Conservation (phyloP, 1,140 invertebrate genomes). For the Halictus rubicundus region DNA sequence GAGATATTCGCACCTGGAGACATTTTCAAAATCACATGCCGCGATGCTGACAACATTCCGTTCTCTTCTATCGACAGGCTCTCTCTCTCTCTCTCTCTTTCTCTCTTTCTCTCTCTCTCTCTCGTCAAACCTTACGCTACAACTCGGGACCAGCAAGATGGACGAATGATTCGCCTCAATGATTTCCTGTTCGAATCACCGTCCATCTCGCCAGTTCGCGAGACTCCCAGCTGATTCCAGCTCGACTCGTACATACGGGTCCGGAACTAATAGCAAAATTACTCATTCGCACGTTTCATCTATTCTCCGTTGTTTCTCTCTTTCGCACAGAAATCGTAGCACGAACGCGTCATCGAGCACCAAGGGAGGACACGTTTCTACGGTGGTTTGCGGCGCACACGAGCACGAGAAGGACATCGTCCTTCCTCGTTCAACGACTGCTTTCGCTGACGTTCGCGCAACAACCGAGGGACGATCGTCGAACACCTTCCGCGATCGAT, state of each 20-base stretch:
- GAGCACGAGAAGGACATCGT: neutral
- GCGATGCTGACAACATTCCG: neutral
- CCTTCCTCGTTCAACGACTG: neutral
- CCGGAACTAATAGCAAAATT: neutral
- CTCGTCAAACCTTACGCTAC: neutral
- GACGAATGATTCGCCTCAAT: neutral
- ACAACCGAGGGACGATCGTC: too few species aligned
- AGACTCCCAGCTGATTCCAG: neutral
- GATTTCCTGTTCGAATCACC: neutral
- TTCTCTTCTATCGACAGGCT: neutral
- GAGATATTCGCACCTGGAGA: slow-evolving; percentile 4
- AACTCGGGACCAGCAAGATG: slow-evolving; percentile 6
- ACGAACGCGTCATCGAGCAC: slow-evolving; percentile 30
- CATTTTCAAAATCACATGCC: slow-evolving; percentile 8
- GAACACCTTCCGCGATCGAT: neutral
- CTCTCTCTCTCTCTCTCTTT: too few species aligned
- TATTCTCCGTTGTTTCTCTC: neutral
- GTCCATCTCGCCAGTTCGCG: neutral
- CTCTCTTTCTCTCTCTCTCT: neutral
- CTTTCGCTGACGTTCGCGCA: neutral
- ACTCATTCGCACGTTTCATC: slow-evolving; percentile 3
- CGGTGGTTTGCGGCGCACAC: neutral
- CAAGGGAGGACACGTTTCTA: slow-evolving; percentile 24
- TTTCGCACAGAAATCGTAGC: slow-evolving; percentile 13
- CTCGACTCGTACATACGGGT: neutral